Evolutionary conservation across 2,113 vertebrate genomes (phyloP), one percentile per base, ranked within the genome.

Genomic region (Chionodraco myersi): DNA sequence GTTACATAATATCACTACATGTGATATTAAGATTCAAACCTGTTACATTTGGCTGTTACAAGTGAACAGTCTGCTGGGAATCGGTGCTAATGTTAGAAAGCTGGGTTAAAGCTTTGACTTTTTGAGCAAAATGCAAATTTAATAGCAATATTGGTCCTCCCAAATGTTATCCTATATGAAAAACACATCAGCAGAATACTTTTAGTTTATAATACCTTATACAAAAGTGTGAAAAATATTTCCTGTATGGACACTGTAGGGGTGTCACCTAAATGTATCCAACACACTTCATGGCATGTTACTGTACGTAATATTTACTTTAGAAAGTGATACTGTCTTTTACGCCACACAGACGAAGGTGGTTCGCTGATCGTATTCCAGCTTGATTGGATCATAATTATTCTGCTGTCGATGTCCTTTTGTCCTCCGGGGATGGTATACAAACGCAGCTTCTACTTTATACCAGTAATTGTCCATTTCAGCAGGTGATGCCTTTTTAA

Each of bases 401-500:
- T 73, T 65, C 0, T 59, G 60, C 18, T 52, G 71, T 64, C 21
- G 15, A 60, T 75, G 63, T 79, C 79, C 63, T 76, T 85, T 85
- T 77, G 76, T 84, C 77, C 82, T 85, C 72, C 54, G 49, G 36
- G 62, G 49, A 66, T 58, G 14, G 64, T 56, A 15, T 3, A 72
- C 49, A 49, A 3, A 18, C 47, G 58, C 45, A 47, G 70, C 44
- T 68, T 75, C 53, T 49, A 58, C 70, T 73, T 72, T 58, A 65
- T 52, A 15, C 54, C 51, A 58, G 7, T 77, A 82, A 87, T 79
- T 85, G 83, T 81, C 79, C 76, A 59, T 82, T 86, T 85, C 52
- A 30, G 67, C 47, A 67, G 60, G 57, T 62, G 80, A 41, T 70
- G 74, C 67, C 41, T 86, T 83, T 89, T 85, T 83, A 88, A 91